Percentiles rank a stretch among this genome's conserved stretches.
phyloP scores from a whole-genome alignment of 1,140 invertebrate species.

The Venustaconcha ellipsiformis region DNA sequence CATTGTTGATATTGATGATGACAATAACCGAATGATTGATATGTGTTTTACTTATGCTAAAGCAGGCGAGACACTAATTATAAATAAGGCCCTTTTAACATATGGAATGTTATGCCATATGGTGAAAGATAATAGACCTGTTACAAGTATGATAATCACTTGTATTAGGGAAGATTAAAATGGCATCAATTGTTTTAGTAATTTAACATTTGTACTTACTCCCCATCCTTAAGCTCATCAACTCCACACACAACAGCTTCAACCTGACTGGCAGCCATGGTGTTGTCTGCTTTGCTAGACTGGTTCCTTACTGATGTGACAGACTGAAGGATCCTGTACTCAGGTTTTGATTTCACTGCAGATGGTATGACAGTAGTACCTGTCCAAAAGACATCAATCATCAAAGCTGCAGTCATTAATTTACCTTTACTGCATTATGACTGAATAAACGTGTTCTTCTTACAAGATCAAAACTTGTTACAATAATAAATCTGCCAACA shows the following conservation, averaged over 20 bases:
- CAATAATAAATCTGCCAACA: no score
- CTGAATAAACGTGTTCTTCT: no score
- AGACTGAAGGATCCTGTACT: no score
- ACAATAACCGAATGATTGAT: not conserved
- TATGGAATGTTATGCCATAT: not conserved
- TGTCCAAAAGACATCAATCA: no score
- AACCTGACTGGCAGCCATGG: conserved; percentile 34
- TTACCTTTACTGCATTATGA: no score
- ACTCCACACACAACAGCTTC: conserved; percentile 83
- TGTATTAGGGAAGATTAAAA: not conserved
- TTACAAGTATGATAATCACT: not conserved
- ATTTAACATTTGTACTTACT: conserved; percentile 67
- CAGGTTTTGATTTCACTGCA: no score
- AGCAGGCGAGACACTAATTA: not conserved
- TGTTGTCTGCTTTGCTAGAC: not conserved
- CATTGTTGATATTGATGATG: no score
- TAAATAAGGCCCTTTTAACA: not conserved
- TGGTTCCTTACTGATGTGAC: no score
- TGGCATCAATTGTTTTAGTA: not conserved
- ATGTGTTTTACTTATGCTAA: not conserved
- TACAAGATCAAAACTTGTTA: no score
- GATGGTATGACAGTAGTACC: no score
- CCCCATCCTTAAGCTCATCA: conserved; percentile 83
- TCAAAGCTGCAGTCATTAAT: no score
- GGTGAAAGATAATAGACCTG: not conserved